Base-by-base conservation (phyloP, 2,888 invertebrate genomes). In the Acrobasis consociella region DNA sequence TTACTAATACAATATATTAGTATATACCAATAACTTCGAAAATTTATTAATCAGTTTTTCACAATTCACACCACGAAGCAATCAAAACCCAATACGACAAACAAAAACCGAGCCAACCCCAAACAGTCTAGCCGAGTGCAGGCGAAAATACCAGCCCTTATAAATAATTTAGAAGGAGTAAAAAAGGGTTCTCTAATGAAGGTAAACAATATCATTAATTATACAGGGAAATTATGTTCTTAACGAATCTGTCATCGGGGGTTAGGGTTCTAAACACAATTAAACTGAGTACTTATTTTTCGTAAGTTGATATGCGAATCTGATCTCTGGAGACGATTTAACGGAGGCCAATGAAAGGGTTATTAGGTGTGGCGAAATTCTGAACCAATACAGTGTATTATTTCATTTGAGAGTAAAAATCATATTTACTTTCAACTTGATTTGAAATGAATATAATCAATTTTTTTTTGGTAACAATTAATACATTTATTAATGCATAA, bases 151-250 rank as follows among this genome's bases (percentile, higher is more conserved):
- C 22, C 51, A 42, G 42, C 9, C 59, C 59, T 50, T 50, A 60
- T 60, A 52, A 60, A 60, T 60, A 39, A 60, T 60, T 39, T 39
- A 51, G 60, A 17, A 7, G 39, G 62, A 55, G 42, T 46, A 31
- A 49, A 62, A 62, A 62, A 62, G 55, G 62, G 62, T 55, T 62
- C 31, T 38, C 62, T 62, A 62, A 62, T 62, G 49, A 62, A 62
- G 62, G 62, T 56, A 62, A 62, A 62, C 62, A 62, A 51, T 51
- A 53, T 31, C 61, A 55, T 55, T 62, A 62, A 62, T 62, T 62
- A 55, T 55, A 55, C 49, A 62, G 55, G 22, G 37, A 31, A 62
- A 62, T 62, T 49, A 55, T 62, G 55, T 60, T 59, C 60, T 60
- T 60, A 60, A 60, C 60, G 52, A 60, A 60, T 39, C 39, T 17